Evolutionary conservation across 2,113 vertebrate species (phyloP).

Genomic region (Ammodytes marinus): DNA sequence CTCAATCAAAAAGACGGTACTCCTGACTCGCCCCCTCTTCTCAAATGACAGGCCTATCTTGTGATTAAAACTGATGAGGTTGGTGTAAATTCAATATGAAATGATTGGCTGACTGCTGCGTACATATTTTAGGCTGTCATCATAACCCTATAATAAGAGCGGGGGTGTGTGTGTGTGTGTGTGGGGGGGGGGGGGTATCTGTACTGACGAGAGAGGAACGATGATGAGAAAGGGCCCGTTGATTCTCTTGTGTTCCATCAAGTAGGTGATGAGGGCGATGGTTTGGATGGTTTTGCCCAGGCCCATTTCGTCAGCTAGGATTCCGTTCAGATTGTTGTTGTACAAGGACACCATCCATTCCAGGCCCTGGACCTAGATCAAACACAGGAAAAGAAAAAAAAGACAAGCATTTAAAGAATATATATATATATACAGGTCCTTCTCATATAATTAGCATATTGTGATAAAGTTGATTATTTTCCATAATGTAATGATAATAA

Average conservation of each 20-base stretch:
- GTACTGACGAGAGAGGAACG: conserved; percentile 97
- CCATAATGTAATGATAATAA: too few relatives aligned
- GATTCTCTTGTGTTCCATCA: conserved; percentile 98
- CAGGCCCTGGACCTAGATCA: conserved; percentile 91
- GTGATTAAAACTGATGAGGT: not conserved
- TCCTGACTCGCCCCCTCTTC: not conserved
- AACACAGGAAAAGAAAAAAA: conserved; percentile 74
- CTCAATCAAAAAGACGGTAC: not conserved
- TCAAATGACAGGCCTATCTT: not conserved
- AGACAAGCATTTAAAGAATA: not conserved
- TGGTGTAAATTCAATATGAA: not conserved
- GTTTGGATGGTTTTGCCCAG: conserved; percentile 99
- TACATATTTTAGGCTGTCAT: not conserved
- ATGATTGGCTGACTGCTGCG: not conserved
- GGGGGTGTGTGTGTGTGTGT: not conserved
- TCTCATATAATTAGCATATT: too few relatives aligned
- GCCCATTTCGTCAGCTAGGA: conserved; percentile 98
- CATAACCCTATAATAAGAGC: not conserved
- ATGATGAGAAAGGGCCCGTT: conserved; percentile 99
- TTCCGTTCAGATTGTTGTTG: conserved; percentile 98
- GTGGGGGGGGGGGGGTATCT: too few relatives aligned
- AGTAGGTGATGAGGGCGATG: conserved; percentile 97
- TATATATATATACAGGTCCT: too few relatives aligned
- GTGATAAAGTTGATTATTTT: too few relatives aligned
- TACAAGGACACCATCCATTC: conserved; percentile 99